Conservation (phyloP, 2,113 vertebrate species). For the Archilochus colubris region DNA sequence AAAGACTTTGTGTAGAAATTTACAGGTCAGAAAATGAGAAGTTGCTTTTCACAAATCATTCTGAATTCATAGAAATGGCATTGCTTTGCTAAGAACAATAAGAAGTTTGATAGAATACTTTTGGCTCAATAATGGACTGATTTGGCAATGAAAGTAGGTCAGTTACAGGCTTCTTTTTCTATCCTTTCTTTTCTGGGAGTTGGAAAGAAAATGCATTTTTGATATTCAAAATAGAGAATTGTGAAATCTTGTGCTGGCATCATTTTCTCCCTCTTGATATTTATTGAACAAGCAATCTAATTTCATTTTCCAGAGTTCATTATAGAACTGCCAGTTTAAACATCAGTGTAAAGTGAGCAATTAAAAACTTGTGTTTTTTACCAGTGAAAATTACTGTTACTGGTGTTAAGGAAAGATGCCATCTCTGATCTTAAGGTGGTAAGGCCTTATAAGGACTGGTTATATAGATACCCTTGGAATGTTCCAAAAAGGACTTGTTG, state of each 20-base stretch:
- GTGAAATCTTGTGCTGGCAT: slow-evolving; percentile 7
- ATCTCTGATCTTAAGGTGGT: neutral
- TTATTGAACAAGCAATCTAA: neutral
- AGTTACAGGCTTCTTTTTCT: slow-evolving; percentile 34
- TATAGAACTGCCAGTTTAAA: neutral
- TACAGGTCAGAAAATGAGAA: slow-evolving; percentile 30
- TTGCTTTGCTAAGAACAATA: slow-evolving; percentile 38
- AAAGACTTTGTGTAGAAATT: neutral
- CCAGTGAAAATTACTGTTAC: neutral
- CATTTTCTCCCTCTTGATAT: neutral
- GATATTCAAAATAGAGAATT: neutral
- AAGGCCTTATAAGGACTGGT: neutral
- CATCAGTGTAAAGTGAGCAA: neutral
- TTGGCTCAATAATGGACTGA: neutral
- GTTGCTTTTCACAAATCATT: slow-evolving; percentile 14
- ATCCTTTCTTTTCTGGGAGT: neutral
- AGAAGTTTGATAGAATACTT: slow-evolving; percentile 50
- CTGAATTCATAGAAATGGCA: slow-evolving; percentile 13
- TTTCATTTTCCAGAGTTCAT: neutral
- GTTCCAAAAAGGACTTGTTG: neutral
- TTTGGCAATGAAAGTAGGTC: slow-evolving; percentile 50
- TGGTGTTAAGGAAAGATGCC: neutral
- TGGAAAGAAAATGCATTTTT: slow-evolving; percentile 32
- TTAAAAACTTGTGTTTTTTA: neutral
- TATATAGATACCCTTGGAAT: neutral